A percentile compares a stretch with the other conserved stretches of the same genome.
Evolutionary conservation across 2,888 invertebrate species (phyloP).

Genomic region (Osmoderma eremita): DNA sequence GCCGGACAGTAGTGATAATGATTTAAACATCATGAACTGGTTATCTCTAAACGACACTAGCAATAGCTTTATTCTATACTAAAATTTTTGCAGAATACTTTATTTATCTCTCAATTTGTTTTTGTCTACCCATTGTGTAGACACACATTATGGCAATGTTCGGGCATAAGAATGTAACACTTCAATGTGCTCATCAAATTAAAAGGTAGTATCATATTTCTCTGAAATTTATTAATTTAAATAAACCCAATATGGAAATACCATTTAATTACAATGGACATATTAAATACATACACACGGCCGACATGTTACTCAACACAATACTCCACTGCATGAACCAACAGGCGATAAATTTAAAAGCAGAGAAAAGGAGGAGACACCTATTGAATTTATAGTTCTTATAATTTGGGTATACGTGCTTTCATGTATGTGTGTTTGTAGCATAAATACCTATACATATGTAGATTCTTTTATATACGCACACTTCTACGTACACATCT

Average conservation of each 20-base stretch:
- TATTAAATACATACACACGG: constrained; percentile 24
- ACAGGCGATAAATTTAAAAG: constrained; percentile 15
- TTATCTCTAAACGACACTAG: too few species aligned
- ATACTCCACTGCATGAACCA: constrained; percentile 12
- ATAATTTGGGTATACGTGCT: constrained; percentile 1
- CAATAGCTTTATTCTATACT: too few species aligned
- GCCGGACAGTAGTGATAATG: too few species aligned
- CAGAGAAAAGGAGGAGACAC: constrained; percentile 27
- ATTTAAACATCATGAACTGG: too few species aligned
- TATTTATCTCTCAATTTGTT: too few species aligned
- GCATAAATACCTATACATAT: neutral
- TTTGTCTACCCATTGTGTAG: too few species aligned
- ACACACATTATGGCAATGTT: too few species aligned
- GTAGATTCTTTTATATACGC: constrained; percentile 1
- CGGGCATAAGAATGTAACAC: neutral
- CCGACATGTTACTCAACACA: constrained; percentile 25
- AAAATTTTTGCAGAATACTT: too few species aligned
- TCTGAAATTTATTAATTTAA: constrained; percentile 34
- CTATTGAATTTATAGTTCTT: constrained; percentile 34
- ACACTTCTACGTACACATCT: neutral
- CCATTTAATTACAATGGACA: constrained; percentile 31
- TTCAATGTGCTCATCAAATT: constrained; percentile 10
- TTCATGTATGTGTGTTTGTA: constrained; percentile 2
- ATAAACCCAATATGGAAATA: constrained; percentile 28
- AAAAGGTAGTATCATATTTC: constrained; percentile 24